Evolutionary conservation across 2,888 invertebrate species (phyloP).

Genomic region (Diploptera punctata): DNA sequence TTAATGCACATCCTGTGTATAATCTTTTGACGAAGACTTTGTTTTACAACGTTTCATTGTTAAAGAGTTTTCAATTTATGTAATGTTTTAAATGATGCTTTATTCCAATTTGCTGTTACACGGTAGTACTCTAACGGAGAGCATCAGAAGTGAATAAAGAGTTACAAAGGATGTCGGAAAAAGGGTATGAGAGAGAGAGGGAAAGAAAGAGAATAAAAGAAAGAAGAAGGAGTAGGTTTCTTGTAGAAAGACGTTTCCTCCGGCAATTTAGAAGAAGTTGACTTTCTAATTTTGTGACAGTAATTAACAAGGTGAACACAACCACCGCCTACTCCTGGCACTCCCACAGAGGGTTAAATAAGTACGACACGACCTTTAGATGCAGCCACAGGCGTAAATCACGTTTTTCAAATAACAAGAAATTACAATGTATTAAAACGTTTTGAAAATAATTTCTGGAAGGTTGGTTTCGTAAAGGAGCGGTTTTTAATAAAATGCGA

Average conservation of each 20-base stretch:
- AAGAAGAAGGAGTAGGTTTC: neutral
- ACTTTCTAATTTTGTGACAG: conserved; percentile 40
- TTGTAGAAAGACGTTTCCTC: conserved; percentile 32
- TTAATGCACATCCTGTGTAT: too few relatives aligned
- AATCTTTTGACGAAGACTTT: too few relatives aligned
- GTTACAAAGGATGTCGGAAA: conserved; percentile 25
- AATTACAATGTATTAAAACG: too few relatives aligned
- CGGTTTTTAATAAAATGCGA: too few relatives aligned
- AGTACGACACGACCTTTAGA: conserved; percentile 13
- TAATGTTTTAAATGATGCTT: neutral
- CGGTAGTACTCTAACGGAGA: neutral
- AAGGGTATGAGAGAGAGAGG: neutral
- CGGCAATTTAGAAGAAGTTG: conserved; percentile 34
- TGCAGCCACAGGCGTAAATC: conserved; percentile 17
- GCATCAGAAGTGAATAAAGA: conserved; percentile 34
- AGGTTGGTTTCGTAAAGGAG: too few relatives aligned
- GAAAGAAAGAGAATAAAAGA: neutral
- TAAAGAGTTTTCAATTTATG: conserved; percentile 19
- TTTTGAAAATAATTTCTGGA: too few relatives aligned
- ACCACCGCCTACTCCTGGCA: conserved; percentile 6
- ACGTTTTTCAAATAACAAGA: conserved; percentile 7
- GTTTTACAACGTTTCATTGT: neutral
- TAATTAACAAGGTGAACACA: conserved; percentile 40
- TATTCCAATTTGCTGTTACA: conserved; percentile 11
- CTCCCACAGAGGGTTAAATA: conserved; percentile 26